These are phyloP conservation scores for Harpalus rubripes DNA, from an alignment of 2,888 invertebrate genomes.

Conservation along the genomic window DNA sequence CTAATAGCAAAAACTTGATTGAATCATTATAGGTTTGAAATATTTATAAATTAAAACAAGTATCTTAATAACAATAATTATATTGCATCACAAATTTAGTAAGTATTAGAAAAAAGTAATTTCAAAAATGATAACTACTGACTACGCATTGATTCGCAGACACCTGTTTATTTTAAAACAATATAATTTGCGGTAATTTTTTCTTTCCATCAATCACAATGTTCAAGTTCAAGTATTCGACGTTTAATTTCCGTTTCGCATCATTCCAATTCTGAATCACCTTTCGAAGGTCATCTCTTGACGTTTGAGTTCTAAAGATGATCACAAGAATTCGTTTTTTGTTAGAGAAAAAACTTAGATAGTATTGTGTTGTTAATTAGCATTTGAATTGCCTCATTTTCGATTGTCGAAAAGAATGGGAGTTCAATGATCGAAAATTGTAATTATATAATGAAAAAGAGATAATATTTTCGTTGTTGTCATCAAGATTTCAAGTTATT, in stretches of 20 bases:
- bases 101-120: neutral
- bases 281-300: conserved; percentile 9
- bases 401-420: neutral
- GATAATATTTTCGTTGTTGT: too few species aligned
- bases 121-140: neutral
- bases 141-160: neutral
- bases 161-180: neutral
- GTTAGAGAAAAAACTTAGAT: neutral
- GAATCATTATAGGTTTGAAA: neutral
- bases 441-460: too few species aligned
- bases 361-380: neutral
- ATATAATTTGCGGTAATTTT: conserved; percentile 11
- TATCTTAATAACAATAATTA: neutral
- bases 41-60: neutral
- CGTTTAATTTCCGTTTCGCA: conserved; percentile 14
- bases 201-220: neutral
- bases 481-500: too few species aligned
- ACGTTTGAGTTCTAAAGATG: neutral
- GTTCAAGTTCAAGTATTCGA: neutral
- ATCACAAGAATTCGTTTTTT: conserved; percentile 9
- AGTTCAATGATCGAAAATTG: neutral
- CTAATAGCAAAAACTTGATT: neutral
- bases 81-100: neutral
- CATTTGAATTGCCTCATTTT: neutral
- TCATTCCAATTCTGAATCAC: conserved; percentile 1